Evolutionary conservation across 2,113 vertebrate species (phyloP).

Genomic region (Nyctereutes procyonoides): DNA sequence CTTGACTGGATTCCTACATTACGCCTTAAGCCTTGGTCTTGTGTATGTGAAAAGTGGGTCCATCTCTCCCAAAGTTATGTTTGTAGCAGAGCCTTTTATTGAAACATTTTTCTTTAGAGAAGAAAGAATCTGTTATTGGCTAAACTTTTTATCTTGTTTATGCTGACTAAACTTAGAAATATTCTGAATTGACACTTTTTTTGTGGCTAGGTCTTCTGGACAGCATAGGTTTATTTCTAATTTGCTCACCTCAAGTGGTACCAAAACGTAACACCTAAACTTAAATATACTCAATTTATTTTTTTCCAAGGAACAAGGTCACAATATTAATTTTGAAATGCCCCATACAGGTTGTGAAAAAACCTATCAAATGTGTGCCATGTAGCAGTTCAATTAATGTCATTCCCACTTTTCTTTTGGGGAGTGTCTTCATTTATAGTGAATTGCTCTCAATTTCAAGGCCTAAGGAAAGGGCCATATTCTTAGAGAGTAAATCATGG

Average conservation of each 20-base stretch:
- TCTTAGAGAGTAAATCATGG: not conserved
- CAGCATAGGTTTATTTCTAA: not conserved
- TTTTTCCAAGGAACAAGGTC: not conserved
- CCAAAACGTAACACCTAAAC: not conserved
- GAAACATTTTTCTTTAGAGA: not conserved
- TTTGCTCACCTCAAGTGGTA: not conserved
- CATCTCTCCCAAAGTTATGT: not conserved
- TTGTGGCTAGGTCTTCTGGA: not conserved
- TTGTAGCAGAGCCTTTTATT: not conserved
- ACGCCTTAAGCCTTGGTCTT: not conserved
- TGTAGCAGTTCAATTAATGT: constrained; percentile 14
- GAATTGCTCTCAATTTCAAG: constrained; percentile 46
- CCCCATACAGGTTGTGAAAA: not conserved
- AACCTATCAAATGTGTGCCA: not conserved
- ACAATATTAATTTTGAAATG: constrained; percentile 49
- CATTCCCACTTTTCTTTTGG: not conserved
- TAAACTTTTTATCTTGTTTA: constrained; percentile 9
- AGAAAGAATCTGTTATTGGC: not conserved
- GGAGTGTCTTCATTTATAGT: not conserved
- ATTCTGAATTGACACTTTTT: not conserved
- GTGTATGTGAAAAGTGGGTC: not conserved
- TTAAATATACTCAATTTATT: not conserved
- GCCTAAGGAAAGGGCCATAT: not conserved
- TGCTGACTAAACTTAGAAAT: not conserved
- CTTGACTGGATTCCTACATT: not conserved